Evolutionary conservation across 1,140 invertebrate genomes (phyloP).

Genomic region (Philotrypesis tridentata): DNA sequence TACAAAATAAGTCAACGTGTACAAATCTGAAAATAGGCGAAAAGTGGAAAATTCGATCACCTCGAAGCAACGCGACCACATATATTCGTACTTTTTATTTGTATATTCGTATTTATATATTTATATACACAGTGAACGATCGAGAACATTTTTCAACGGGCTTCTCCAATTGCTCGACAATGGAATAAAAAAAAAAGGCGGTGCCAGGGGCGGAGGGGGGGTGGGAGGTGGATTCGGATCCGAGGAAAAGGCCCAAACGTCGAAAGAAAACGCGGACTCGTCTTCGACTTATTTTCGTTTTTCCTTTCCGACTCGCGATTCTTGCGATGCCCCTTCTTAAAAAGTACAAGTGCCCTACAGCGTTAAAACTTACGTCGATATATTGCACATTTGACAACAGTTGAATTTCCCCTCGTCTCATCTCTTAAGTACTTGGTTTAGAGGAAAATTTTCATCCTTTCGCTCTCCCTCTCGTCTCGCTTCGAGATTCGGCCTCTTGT

Average conservation of each 20-base stretch:
- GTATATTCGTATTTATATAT: slow-evolving; percentile 68
- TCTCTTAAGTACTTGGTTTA: slow-evolving; percentile 69
- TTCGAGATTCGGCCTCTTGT: slow-evolving; percentile 5
- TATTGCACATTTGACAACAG: slow-evolving; percentile 75
- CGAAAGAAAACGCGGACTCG: not conserved
- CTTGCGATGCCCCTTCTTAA: slow-evolving; percentile 42
- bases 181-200: slow-evolving; percentile 24
- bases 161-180: slow-evolving; percentile 45
- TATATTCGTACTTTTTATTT: slow-evolving; percentile 63
- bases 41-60: slow-evolving; percentile 61
- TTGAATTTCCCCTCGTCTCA: slow-evolving; percentile 64
- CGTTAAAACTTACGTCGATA: slow-evolving; percentile 70
- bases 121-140: slow-evolving; percentile 64
- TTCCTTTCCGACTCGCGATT: slow-evolving; percentile 44
- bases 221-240: slow-evolving; percentile 29
- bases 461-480: too few relatives aligned
- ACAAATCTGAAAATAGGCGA: slow-evolving; percentile 2
- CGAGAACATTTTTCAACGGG: slow-evolving; percentile 55
- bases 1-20: slow-evolving; percentile 6
- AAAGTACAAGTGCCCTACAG: slow-evolving; percentile 69
- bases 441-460: slow-evolving; percentile 59
- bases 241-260: not conserved
- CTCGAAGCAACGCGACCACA: slow-evolving; percentile 64
- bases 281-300: not conserved
- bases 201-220: too few relatives aligned